phyloP scores from a whole-genome alignment of 2,113 vertebrate species.

The Myiopsitta monachus region DNA sequence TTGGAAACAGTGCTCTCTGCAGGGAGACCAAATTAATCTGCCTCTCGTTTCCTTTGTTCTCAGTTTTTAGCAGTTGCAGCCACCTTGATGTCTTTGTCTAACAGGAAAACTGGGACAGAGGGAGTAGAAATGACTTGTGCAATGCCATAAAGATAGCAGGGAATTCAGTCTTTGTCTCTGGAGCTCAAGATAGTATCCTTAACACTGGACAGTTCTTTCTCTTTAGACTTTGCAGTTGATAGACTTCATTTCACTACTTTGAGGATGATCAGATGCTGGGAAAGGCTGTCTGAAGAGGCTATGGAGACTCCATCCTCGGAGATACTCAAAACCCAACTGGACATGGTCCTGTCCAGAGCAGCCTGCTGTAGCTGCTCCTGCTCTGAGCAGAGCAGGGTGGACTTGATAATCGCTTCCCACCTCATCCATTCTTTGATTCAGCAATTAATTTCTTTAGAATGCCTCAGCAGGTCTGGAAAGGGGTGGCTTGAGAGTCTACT shows the following conservation, averaged over 20 bases:
- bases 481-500: neutral
- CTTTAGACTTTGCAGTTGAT: neutral
- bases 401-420: neutral
- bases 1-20: neutral
- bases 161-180: neutral
- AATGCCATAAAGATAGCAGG: neutral
- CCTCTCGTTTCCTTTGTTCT: neutral
- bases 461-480: neutral
- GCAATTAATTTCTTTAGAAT: neutral
- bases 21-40: neutral
- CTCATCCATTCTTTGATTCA: neutral
- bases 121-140: neutral
- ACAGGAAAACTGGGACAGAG: neutral
- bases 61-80: neutral
- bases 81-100: neutral
- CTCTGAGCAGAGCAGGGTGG: neutral
- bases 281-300: neutral
- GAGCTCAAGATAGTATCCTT: neutral
- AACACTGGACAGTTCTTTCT: neutral
- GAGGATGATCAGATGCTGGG: neutral
- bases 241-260: neutral
- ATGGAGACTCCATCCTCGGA: neutral
- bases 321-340: neutral
- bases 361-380: neutral
- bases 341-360: neutral